Evolutionary conservation across 2,113 vertebrate genomes (phyloP).

Genomic region (Thryonomys swinderianus): DNA sequence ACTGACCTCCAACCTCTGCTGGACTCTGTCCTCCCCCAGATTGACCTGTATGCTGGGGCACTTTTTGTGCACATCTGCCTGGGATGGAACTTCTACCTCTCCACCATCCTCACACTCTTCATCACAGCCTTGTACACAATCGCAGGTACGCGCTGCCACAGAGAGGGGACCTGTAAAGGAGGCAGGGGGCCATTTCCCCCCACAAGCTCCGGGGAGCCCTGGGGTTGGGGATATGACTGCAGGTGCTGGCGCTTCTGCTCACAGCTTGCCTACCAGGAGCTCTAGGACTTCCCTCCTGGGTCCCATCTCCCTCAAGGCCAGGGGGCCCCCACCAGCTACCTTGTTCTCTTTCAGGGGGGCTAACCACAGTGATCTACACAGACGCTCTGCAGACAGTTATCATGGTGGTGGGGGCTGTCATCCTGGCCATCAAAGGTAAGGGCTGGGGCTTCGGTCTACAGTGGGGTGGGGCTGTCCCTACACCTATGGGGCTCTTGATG

Average conservation of each 20-base stretch:
- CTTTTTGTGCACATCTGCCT: slow-evolving; percentile 95
- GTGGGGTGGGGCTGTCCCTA: neutral
- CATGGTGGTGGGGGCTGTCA: slow-evolving; percentile 93
- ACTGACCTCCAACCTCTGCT: neutral
- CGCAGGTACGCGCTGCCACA: slow-evolving; percentile 84
- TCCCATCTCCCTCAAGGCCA: neutral
- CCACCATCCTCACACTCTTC: slow-evolving; percentile 91
- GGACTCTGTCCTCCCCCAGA: slow-evolving; percentile 79
- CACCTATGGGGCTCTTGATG: neutral
- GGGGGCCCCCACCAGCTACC: neutral
- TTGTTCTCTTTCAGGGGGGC: slow-evolving; percentile 87
- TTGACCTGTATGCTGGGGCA: slow-evolving; percentile 93
- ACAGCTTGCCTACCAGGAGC: neutral
- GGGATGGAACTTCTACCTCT: slow-evolving; percentile 96
- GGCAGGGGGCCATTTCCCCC: neutral
- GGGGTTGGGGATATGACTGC: neutral
- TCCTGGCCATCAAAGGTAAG: slow-evolving; percentile 92
- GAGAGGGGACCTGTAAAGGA: neutral
- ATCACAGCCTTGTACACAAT: slow-evolving; percentile 94
- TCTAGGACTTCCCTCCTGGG: neutral
- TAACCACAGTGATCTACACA: slow-evolving; percentile 94
- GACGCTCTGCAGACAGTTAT: slow-evolving; percentile 93
- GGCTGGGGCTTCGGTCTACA: too few species aligned
- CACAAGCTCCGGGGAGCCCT: neutral
- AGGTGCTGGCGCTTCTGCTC: neutral